Base-by-base conservation (phyloP, 2,797 vertebrate genomes). In the Odontamblyopus rebecca region DNA sequence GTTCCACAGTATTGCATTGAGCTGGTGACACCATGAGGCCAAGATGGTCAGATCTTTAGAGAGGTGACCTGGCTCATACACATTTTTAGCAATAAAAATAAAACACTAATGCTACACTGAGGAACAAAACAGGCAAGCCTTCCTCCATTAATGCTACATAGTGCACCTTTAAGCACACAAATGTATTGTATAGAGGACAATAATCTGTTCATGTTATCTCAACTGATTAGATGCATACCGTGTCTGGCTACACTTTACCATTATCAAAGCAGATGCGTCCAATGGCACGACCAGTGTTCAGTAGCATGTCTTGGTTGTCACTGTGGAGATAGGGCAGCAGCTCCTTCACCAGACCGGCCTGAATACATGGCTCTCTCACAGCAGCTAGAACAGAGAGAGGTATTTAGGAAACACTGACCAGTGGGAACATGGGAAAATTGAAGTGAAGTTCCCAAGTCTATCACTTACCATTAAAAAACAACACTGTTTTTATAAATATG, bases 201-300 rank as follows among this genome's bases (percentile, higher is more conserved):
- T 16, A 0, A 13, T 44, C 2, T 44, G 41, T 13, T 44, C 41
- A 13, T 44, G 41, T 12, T 44, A 13, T 44, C 11, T 13, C 11
- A 44, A 2, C 41, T 44, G 9, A 44, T 44, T 44, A 44, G 41
- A 44, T 44, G 11, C 2, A 11, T 44, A 11, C 41, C 13, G 41
- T 44, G 41, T 13, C 41, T 44, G 18, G 23, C 15, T 9, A 11
- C 15, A 92, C 95, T 95, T 81, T 35, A 97, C 95, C 87, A 81
- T 96, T 96, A 65, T 95, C 93, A 0, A 96, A 97, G 79, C 96
- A 97, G 90, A 97, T 97, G 9, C 94, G 94, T 61, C 96, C 96
- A 12, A 97, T 96, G 77, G 96, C 95, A 50, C 95, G 90, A 75
- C 96, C 96, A 0, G 93, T 93, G 29, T 96, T 95, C 29, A 97